Percentiles rank a stretch among this genome's conserved stretches.
Conservation (phyloP, 2,888 invertebrate species). For the Cheilosia soror region DNA sequence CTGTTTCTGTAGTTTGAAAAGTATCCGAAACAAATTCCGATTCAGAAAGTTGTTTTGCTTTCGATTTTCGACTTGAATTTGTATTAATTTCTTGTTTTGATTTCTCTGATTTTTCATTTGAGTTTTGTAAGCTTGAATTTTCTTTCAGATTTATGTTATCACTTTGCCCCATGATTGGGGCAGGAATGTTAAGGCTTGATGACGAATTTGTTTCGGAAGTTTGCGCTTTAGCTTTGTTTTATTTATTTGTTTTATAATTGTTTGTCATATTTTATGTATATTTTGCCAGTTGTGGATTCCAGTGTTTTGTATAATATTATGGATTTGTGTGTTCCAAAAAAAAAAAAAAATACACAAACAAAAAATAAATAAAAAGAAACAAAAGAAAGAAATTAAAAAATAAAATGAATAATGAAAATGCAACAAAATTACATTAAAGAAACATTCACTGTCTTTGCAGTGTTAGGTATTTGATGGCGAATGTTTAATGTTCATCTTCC, state of each 20-base stretch:
- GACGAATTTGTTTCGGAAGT: conserved; percentile 77
- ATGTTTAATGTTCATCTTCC: conserved; percentile 4
- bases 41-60: conserved; percentile 79
- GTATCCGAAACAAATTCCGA: conserved; percentile 92
- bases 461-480: conserved; percentile 22
- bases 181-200: conserved; percentile 39
- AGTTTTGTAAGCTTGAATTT: conserved; percentile 45
- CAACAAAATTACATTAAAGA: conserved; percentile 46
- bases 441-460: conserved; percentile 33
- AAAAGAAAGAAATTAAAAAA: background rate
- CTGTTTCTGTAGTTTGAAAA: conserved; percentile 87
- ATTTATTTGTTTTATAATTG: conserved; percentile 62
- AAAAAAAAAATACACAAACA: conserved; percentile 76
- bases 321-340: conserved; percentile 83
- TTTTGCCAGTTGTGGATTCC: conserved; percentile 70
- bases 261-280: conserved; percentile 60
- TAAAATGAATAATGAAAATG: conserved; percentile 50
- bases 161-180: conserved; percentile 56
- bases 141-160: conserved; percentile 44
- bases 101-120: conserved; percentile 50
- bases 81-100: conserved; percentile 22
- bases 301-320: conserved; percentile 71
- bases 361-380: conserved; percentile 65
- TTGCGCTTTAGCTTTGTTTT: conserved; percentile 72
- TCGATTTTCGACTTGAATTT: conserved; percentile 63